Percentiles rank a stretch among this genome's conserved stretches.
These are phyloP conservation scores for Craniophora ligustri DNA, from an alignment of 2,888 invertebrate genomes.

Conservation along the genomic window DNA sequence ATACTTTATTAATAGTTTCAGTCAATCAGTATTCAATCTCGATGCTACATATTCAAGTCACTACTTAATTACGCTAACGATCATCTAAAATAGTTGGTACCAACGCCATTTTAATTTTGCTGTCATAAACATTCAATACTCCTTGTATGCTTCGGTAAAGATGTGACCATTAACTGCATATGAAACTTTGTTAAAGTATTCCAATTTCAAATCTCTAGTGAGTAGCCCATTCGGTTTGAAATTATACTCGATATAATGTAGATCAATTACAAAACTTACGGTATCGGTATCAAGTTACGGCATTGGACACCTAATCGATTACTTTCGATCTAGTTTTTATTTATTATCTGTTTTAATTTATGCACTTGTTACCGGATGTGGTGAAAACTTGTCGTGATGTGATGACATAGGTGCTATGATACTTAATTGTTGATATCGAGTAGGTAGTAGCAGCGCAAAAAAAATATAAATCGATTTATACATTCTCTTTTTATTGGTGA, in stretches of 20 bases:
- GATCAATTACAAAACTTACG: slow-evolving; percentile 65
- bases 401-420: slow-evolving; percentile 58
- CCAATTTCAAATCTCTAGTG: slow-evolving; percentile 49
- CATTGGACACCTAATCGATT: slow-evolving; percentile 66
- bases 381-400: slow-evolving; percentile 66
- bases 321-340: slow-evolving; percentile 64
- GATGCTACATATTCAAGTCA: slow-evolving; percentile 42
- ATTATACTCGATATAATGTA: slow-evolving; percentile 56
- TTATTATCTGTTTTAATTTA: slow-evolving; percentile 65
- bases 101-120: slow-evolving; percentile 44
- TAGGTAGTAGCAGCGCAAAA: slow-evolving; percentile 48
- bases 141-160: slow-evolving; percentile 1
- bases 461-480: slow-evolving; percentile 2
- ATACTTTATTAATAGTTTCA: slow-evolving; percentile 19
- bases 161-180: slow-evolving; percentile 23
- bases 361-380: slow-evolving; percentile 70
- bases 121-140: slow-evolving; percentile 7
- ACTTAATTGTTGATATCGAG: slow-evolving; percentile 49
- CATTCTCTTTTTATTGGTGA: not conserved
- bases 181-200: slow-evolving; percentile 49
- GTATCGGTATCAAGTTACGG: slow-evolving; percentile 59
- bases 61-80: slow-evolving; percentile 59
- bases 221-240: slow-evolving; percentile 44
- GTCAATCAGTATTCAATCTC: slow-evolving; percentile 46
- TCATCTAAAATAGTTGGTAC: slow-evolving; percentile 31